A percentile compares a stretch with the other conserved stretches of the same genome.
phyloP scores from a whole-genome alignment of 2,888 invertebrate genomes.

The Pterobdella sp. region DNA sequence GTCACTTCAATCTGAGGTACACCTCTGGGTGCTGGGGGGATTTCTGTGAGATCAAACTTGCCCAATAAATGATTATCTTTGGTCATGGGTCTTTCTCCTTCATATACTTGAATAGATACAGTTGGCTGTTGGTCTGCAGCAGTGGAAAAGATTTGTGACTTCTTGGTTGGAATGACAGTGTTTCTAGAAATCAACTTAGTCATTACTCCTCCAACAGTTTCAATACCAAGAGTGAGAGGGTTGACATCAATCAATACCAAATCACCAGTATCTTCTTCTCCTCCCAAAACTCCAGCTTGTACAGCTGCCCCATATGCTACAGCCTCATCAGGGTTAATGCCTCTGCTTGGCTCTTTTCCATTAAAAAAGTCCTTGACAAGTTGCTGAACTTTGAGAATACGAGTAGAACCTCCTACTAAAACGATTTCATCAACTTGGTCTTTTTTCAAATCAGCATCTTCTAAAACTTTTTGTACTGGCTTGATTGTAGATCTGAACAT shows the following conservation, averaged over 20 bases:
- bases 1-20: constrained; percentile 54
- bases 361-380: constrained; percentile 68
- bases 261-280: constrained; percentile 89
- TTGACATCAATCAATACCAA: constrained; percentile 94
- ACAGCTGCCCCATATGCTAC: constrained; percentile 97
- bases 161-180: constrained; percentile 97
- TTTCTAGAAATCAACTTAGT: constrained; percentile 94
- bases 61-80: constrained; percentile 97
- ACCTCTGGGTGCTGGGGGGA: constrained; percentile 66
- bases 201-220: constrained; percentile 99
- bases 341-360: constrained; percentile 89
- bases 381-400: constrained; percentile 88
- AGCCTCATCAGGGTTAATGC: constrained; percentile 97
- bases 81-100: constrained; percentile 98
- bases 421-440: constrained; percentile 98
- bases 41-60: constrained; percentile 93
- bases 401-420: constrained; percentile 93
- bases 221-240: constrained; percentile 96
- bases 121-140: constrained; percentile 98
- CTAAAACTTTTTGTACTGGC: constrained; percentile 88
- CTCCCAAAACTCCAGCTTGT: constrained; percentile 92
- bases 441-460: constrained; percentile 98
- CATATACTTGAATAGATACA: constrained; percentile 90
- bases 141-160: constrained; percentile 97
- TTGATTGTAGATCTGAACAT: constrained; percentile 76